Evolutionary conservation across 2,888 invertebrate species (phyloP).

Genomic region (Leptinotarsa rubiginosa): DNA sequence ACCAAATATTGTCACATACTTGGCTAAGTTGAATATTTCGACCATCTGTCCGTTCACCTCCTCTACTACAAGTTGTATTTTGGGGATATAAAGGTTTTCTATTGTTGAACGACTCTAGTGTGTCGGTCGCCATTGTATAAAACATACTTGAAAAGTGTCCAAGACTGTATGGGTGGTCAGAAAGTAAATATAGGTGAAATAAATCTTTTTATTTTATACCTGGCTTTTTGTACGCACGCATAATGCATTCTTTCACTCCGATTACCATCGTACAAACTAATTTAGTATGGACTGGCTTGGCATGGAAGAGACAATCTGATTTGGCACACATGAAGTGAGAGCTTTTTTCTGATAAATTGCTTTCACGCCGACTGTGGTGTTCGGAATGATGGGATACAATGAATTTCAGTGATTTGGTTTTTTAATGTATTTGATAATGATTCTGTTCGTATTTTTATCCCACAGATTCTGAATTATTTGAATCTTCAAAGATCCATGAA

Average conservation of each 20-base stretch:
- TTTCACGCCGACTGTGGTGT: background rate
- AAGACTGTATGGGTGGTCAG: slow-evolving; percentile 35
- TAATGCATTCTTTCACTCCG: slow-evolving; percentile 25
- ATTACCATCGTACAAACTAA: slow-evolving; percentile 13
- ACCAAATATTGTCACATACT: slow-evolving; percentile 27
- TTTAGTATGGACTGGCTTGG: slow-evolving; percentile 8
- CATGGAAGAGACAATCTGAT: slow-evolving; percentile 13
- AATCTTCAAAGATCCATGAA: no score
- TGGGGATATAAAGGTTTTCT: slow-evolving; percentile 29
- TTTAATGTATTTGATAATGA: background rate
- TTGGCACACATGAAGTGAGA: slow-evolving; percentile 1
- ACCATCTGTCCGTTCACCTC: slow-evolving; percentile 26
- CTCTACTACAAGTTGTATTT: slow-evolving; percentile 26
- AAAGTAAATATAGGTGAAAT: slow-evolving; percentile 33
- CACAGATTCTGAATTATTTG: no score
- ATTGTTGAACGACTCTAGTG: slow-evolving; percentile 32
- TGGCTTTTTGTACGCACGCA: slow-evolving; percentile 26
- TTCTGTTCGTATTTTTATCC: no score
- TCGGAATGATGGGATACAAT: background rate
- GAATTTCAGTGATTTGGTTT: background rate
- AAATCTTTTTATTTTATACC: slow-evolving; percentile 37
- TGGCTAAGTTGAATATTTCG: slow-evolving; percentile 20
- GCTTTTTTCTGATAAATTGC: background rate
- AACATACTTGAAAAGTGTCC: slow-evolving; percentile 35
- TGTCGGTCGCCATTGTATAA: slow-evolving; percentile 28